Evolutionary conservation across 2,797 vertebrate genomes (phyloP).

Genomic region (Graptemys geographica): DNA sequence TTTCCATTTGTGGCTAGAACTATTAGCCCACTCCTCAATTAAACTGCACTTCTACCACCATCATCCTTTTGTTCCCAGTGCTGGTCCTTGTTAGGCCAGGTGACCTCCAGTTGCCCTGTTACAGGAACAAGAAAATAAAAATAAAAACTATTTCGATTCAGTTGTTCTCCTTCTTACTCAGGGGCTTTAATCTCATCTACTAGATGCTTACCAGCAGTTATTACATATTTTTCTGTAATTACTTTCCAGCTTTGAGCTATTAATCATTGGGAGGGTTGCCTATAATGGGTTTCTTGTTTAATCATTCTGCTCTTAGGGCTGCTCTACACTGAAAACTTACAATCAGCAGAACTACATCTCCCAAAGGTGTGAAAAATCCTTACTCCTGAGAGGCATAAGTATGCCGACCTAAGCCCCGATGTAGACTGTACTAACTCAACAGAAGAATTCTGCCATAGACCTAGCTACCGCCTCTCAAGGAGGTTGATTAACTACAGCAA

Average conservation of each 20-base stretch:
- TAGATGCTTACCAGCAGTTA: neutral
- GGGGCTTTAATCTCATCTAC: neutral
- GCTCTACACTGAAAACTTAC: neutral
- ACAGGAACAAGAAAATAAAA: neutral
- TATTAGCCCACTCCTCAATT: rapidly evolving
- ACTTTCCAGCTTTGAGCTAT: neutral
- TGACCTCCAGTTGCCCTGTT: rapidly evolving
- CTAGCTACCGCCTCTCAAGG: neutral
- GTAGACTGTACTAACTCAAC: neutral
- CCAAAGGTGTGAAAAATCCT: neutral
- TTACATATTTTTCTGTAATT: neutral
- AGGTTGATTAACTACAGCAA: neutral
- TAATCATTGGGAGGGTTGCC: neutral
- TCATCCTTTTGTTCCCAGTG: neutral
- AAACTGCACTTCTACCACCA: neutral
- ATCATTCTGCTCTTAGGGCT: neutral
- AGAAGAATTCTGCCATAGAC: neutral
- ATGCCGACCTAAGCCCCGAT: neutral
- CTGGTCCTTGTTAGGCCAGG: neutral
- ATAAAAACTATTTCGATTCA: neutral
- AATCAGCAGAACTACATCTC: neutral
- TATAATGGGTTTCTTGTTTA: neutral
- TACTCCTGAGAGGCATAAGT: neutral
- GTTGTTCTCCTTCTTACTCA: neutral
- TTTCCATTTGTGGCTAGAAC: neutral